Base-by-base conservation (phyloP, 2,888 invertebrate species). In the Lasioglossum morio region DNA sequence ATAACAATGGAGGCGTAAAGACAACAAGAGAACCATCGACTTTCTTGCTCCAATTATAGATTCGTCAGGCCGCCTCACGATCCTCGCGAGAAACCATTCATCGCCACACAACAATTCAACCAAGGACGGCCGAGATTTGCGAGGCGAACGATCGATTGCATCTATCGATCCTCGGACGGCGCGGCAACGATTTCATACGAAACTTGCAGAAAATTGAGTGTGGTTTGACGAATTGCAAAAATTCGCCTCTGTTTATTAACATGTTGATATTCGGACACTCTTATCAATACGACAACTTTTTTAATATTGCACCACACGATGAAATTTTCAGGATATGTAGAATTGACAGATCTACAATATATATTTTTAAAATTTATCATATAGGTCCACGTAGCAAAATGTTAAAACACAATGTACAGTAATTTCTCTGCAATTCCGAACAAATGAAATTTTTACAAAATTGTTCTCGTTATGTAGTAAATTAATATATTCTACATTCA, bases 11-110 rank as follows among this genome's bases (percentile, higher is more conserved):
- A 72, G 60, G 74, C 79, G 82, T 77, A 81, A 75, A 81, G 80
- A 72, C 72, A 81, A 86, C 81, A 79, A 79, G 77, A 76, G 81
- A 86, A 80, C 77, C 84, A 78, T 81, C 76, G 85, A 48, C 78
- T 76, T 81, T 85, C 75, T 85, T 78, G 78, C 60, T 77, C 81
- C 78, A 79, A 86, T 86, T 85, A 85, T 72, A 80, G 79, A 66
- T 60, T 46, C 81, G 34, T 19, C 43, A n/a, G 34, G 23, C 27
- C 30, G 69, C n/a, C 34, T 74, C 27, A 48, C 48, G 43, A 40
- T 74, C 63, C 46, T 73, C 79, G 78, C 53, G 73, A 43, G 73
- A 10, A 63, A 30, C 23, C 57, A 57, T 72, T 69, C 63, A 72
- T 70, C 70, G 57, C 37, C 14, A 30, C 48, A 48, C 76, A 79